A percentile compares a stretch with the other conserved stretches of the same genome.
Conservation (phyloP, 2,797 vertebrate species). For the Etheostoma nigrum region DNA sequence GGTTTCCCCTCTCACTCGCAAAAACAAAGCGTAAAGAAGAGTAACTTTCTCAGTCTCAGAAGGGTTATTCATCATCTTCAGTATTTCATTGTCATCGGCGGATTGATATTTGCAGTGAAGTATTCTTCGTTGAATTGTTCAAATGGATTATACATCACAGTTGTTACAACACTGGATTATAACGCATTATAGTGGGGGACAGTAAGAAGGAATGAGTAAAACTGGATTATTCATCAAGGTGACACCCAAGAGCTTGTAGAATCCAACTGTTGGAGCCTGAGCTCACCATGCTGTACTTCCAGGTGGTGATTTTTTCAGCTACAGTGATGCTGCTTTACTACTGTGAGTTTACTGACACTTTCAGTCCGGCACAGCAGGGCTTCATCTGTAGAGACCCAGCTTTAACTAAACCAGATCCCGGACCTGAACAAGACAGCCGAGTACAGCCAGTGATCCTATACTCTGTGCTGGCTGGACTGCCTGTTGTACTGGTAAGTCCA, state of each 20-base stretch:
- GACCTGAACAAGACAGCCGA: constrained; percentile 90
- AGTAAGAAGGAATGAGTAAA: neutral
- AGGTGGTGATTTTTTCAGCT: constrained; percentile 93
- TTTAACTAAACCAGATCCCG: constrained; percentile 91
- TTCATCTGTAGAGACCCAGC: constrained; percentile 92
- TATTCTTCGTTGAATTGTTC: neutral
- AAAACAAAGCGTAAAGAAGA: neutral
- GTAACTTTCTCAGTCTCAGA: neutral
- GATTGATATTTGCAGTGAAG: neutral
- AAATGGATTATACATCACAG: neutral
- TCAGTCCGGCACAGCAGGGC: constrained; percentile 91
- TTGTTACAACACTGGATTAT: neutral
- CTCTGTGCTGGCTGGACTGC: constrained; percentile 90
- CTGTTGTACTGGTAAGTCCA: constrained; percentile 90
- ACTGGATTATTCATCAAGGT: neutral
- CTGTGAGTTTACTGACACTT: constrained; percentile 95
- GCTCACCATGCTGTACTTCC: constrained; percentile 84
- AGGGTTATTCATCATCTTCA: neutral
- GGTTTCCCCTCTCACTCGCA: constrained; percentile 12
- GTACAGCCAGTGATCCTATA: constrained; percentile 91
- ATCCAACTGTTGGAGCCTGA: constrained; percentile 13
- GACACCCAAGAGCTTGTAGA: neutral
- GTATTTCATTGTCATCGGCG: neutral
- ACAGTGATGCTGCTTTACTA: constrained; percentile 94
- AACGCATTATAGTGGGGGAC: neutral